Percentiles rank a stretch among this genome's conserved stretches.
Evolutionary conservation across 2,797 vertebrate species (phyloP).

Genomic region (Sitta carolinensis): DNA sequence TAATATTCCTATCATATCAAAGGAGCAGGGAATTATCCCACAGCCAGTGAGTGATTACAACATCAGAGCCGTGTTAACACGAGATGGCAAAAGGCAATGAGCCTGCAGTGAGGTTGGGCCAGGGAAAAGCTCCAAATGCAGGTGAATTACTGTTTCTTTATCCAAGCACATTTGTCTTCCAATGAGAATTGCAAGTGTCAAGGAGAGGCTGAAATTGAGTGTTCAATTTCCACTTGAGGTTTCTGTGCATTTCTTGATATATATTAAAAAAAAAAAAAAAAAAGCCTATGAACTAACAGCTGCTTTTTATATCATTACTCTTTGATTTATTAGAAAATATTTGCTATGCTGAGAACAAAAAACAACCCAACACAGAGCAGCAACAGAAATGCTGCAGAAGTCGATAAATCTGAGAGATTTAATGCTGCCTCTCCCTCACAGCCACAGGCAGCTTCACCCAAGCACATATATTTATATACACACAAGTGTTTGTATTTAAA

Average conservation of each 20-base stretch:
- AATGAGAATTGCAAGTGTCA: neutral
- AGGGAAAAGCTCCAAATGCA: neutral
- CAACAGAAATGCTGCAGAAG: neutral
- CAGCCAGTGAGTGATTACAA: conserved; percentile 8
- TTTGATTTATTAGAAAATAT: neutral
- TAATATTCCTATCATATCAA: conserved; percentile 25
- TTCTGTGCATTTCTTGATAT: neutral
- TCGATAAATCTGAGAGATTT: neutral
- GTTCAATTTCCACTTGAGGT: neutral
- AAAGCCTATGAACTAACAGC: neutral
- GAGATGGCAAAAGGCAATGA: conserved; percentile 17
- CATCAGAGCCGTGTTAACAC: neutral
- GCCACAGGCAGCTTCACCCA: neutral
- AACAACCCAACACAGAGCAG: neutral
- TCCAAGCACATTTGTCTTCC: neutral
- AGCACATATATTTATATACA: no score
- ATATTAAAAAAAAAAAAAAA: neutral
- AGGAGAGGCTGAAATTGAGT: neutral
- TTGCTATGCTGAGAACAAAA: neutral
- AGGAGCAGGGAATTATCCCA: conserved; percentile 49
- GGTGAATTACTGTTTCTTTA: neutral
- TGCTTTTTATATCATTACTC: neutral
- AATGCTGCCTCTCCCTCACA: neutral
- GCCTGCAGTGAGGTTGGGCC: conserved; percentile 6
- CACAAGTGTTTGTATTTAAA: rapidly evolving